Evolutionary conservation across 23 tunicate species (phyloP), one percentile per base, ranked within the genome.

Genomic region (Styela clava): DNA sequence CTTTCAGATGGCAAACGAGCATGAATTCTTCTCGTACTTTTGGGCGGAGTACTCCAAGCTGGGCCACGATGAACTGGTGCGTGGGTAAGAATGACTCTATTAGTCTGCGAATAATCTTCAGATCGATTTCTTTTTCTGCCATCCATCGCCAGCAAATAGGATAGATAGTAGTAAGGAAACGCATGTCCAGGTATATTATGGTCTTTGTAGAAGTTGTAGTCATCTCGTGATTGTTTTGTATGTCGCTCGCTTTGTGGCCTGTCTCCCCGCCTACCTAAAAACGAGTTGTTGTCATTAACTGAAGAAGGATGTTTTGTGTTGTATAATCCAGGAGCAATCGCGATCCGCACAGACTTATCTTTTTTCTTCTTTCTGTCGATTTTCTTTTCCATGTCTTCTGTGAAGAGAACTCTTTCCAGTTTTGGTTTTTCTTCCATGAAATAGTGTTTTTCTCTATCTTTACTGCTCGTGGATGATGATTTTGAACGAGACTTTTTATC

Each of bases 111-210:
- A 34, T 71, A 30, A 32, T 30, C 24, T 7, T 44, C 56, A 12
- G 56, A 44, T 3, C 34, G 32, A 28, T 32, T 71, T 12, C 77
- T 5, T 22, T 34, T 30, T 29, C 34, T 71, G 7, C 65, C 24
- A 16, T 76, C 62, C 32, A 27, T 76, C 24, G 64, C 52, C 24
- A 76, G 0, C 28, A 76, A 26, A 27, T 76, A 44, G n/a, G 81
- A 51, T 29, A 76, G 81, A 56, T 76, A 76, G 31, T 76, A 76
- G 20, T 76, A 44, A 9, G 81, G 81, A 44, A 76, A 76, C 18
- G 81, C 81, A 64, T 76, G 81, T 9, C 81, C 81, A 16, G 81
- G 81, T 20, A 76, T 52, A 26, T 76, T 76, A 21, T 26, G 64
- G 24, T 76, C 64, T 36, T 30, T 23, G 24, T 76, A 76, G 2